These are phyloP conservation scores for Pachyseris speciosa DNA, from an alignment of 64 coral and sea anemone genomes.

Conservation along the genomic window DNA sequence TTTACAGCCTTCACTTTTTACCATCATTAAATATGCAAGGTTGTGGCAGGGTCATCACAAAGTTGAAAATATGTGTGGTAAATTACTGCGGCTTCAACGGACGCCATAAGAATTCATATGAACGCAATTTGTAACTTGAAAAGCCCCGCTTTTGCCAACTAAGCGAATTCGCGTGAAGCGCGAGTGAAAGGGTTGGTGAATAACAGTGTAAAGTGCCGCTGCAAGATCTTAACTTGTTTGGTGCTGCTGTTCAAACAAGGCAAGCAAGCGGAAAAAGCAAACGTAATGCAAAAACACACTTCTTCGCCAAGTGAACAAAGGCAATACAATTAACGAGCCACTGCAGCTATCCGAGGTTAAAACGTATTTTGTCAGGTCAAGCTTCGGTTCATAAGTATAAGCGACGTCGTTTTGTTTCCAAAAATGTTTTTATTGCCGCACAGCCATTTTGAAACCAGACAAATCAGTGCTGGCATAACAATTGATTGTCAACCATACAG, in stretches of 20 bases:
- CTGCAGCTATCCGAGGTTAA: background rate
- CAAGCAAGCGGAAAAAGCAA: conserved; percentile 19
- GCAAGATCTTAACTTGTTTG: background rate
- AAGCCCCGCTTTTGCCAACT: background rate
- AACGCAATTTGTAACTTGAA: background rate
- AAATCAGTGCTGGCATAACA: background rate
- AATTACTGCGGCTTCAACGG: background rate
- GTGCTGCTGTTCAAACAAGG: conserved; percentile 14
- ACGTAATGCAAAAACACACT: conserved; percentile 1
- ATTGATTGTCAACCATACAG: background rate
- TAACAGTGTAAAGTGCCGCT: background rate
- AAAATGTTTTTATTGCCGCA: background rate
- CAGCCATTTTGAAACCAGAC: background rate
- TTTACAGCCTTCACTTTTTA: background rate
- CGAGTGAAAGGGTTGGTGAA: background rate
- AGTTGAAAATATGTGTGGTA: background rate
- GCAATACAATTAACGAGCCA: background rate
- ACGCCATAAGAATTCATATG: conserved; percentile 14
- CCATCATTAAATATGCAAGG: conserved; percentile 30
- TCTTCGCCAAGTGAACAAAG: background rate
- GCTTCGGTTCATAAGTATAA: too few species aligned
- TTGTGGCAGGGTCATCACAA: conserved; percentile 22
- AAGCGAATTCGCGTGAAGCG: background rate
- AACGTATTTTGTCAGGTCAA: background rate
- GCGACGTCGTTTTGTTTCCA: background rate